phyloP scores from a whole-genome alignment of 1,140 invertebrate species.

The Argopecten irradians region DNA sequence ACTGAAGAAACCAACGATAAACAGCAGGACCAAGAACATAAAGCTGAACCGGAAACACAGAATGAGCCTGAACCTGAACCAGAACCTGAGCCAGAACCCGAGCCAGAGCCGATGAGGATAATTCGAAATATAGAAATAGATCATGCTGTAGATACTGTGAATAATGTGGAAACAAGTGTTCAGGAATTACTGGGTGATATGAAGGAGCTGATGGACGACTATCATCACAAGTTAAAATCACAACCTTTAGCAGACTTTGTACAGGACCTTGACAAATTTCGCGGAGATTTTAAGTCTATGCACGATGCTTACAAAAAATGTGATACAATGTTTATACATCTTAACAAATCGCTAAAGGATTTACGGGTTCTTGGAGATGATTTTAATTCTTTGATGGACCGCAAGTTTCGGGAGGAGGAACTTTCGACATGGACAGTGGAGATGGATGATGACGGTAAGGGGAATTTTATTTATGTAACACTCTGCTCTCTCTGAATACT shows the following conservation, averaged over 20 bases:
- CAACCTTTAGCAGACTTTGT: conserved; percentile 44
- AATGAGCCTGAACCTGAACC: neutral
- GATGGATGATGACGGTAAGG: conserved; percentile 38
- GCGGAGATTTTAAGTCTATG: conserved; percentile 47
- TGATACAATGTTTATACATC: conserved; percentile 41
- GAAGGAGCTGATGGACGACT: conserved; percentile 45
- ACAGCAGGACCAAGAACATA: neutral
- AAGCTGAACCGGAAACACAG: neutral
- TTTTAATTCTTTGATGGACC: conserved; percentile 44
- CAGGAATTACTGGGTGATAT: conserved; percentile 43
- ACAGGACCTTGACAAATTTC: conserved; percentile 46
- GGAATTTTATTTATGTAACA: neutral
- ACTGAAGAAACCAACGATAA: neutral
- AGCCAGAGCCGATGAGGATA: conserved; percentile 36
- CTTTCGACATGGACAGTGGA: conserved; percentile 45
- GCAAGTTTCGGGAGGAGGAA: conserved; percentile 49
- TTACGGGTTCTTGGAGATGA: conserved; percentile 42
- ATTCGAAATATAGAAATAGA: conserved; percentile 48
- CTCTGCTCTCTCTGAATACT: neutral
- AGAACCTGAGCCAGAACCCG: conserved; percentile 28
- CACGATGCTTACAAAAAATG: conserved; percentile 50
- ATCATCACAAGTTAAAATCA: conserved; percentile 32
- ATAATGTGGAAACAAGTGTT: conserved; percentile 34
- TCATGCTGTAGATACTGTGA: conserved; percentile 42
- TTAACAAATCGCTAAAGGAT: conserved; percentile 49